Percentiles rank a stretch among this genome's conserved stretches.
Evolutionary conservation across 2,888 invertebrate genomes (phyloP).

Genomic region (Empis livida): DNA sequence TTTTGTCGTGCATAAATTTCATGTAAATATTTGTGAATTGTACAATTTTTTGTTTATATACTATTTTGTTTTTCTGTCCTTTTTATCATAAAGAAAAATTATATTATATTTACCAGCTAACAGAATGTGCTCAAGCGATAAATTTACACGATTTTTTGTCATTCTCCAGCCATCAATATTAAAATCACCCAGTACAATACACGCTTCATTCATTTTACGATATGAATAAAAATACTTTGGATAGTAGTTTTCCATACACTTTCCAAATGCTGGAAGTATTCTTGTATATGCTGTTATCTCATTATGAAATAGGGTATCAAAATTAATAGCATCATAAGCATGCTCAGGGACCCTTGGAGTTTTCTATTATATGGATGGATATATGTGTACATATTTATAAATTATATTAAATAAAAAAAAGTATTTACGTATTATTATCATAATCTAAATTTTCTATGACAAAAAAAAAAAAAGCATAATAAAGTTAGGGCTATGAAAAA

Average conservation of each 20-base stretch:
- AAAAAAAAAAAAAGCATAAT: too few species aligned
- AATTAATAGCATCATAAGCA: constrained; percentile 21
- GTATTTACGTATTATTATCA: background rate
- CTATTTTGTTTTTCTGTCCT: too few species aligned
- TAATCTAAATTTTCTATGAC: background rate
- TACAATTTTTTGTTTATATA: too few species aligned
- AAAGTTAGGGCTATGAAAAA: too few species aligned
- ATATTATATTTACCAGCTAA: constrained; percentile 19
- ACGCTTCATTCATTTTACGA: constrained; percentile 17
- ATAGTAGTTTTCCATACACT: constrained; percentile 8
- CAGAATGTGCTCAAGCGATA: constrained; percentile 28
- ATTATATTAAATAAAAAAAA: too few species aligned
- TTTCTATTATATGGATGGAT: constrained; percentile 23
- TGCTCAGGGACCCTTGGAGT: constrained; percentile 23
- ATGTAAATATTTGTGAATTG: too few species aligned
- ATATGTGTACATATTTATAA: too few species aligned
- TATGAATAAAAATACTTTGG: constrained; percentile 27
- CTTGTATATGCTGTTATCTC: constrained; percentile 26
- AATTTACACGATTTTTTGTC: constrained; percentile 19
- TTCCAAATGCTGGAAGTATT: constrained; percentile 21
- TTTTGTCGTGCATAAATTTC: too few species aligned
- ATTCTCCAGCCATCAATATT: constrained; percentile 22
- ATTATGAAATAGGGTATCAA: constrained; percentile 24
- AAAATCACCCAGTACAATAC: constrained; percentile 27
- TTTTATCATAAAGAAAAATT: background rate